Evolutionary conservation across 2,113 vertebrate species (phyloP).

Genomic region (Setophaga petechia): DNA sequence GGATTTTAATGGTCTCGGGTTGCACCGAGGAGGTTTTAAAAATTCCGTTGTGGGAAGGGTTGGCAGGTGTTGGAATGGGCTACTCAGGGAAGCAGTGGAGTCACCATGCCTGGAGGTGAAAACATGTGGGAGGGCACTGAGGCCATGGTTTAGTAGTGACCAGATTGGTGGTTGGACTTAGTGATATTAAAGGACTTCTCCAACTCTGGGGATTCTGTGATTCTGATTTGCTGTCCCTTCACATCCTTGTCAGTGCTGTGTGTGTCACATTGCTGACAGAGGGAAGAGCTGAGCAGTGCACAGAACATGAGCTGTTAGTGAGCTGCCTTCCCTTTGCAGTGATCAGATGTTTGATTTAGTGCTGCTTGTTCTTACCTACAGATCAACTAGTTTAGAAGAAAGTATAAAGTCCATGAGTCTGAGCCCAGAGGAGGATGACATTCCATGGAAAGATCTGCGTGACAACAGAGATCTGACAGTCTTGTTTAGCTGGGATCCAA

Average conservation of each 20-base stretch:
- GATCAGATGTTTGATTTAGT: background rate
- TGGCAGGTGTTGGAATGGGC: background rate
- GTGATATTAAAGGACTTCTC: background rate
- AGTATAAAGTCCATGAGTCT: constrained; percentile 95
- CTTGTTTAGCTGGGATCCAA: constrained; percentile 92
- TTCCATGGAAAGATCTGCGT: constrained; percentile 91
- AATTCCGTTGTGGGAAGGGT: rapidly evolving
- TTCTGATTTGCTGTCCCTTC: background rate
- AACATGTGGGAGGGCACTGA: background rate
- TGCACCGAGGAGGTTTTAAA: background rate
- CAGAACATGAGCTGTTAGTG: background rate
- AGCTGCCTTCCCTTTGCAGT: background rate
- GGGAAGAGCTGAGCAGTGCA: background rate
- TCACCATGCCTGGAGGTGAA: background rate
- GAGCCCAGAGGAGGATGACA: constrained; percentile 93
- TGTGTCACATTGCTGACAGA: background rate
- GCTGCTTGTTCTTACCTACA: constrained; percentile 29
- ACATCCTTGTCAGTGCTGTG: rapidly evolving
- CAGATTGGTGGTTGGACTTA: too few species aligned
- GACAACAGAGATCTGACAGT: constrained; percentile 96
- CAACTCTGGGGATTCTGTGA: rapidly evolving
- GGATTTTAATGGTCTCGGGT: background rate
- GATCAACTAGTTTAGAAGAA: constrained; percentile 91
- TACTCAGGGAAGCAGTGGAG: background rate
- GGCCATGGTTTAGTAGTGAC: background rate